These are phyloP conservation scores for Clostera curtula DNA, from an alignment of 2,888 invertebrate species.

Conservation along the genomic window DNA sequence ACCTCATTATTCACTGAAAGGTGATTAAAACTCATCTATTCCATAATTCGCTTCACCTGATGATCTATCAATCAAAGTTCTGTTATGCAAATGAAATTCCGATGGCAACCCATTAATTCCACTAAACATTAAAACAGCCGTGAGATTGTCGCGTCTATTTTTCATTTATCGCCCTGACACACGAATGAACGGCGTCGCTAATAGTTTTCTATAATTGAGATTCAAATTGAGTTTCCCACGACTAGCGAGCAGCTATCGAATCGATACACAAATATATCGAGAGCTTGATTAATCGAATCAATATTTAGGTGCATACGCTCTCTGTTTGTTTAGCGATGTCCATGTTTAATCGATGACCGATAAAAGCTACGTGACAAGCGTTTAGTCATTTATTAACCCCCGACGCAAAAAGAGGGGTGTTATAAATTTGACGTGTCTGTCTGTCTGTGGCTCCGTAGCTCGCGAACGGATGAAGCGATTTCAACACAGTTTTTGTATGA, in stretches of 20 bases:
- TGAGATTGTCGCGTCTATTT: constrained; percentile 35
- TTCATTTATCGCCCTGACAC: constrained; percentile 34
- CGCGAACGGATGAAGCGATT: too few species aligned
- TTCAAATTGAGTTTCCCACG: constrained; percentile 43
- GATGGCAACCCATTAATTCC: constrained; percentile 21
- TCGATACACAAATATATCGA: constrained; percentile 40
- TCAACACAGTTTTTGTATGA: too few species aligned
- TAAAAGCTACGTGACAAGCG: constrained; percentile 1
- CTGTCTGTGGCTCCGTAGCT: too few species aligned
- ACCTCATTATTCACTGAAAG: too few species aligned
- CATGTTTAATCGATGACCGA: constrained; percentile 11
- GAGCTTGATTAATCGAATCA: constrained; percentile 42
- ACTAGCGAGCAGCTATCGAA: constrained; percentile 20
- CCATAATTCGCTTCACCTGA: background rate
- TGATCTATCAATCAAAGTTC: constrained; percentile 10
- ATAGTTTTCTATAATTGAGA: constrained; percentile 47
- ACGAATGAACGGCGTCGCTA: constrained; percentile 24
- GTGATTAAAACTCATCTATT: background rate
- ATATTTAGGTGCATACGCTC: constrained; percentile 31
- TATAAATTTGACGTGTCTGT: too few species aligned
- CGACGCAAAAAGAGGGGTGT: too few species aligned
- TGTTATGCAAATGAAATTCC: constrained; percentile 15
- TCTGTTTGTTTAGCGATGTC: constrained; percentile 19
- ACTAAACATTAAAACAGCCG: constrained; percentile 26
- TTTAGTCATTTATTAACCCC: too few species aligned